Evolutionary conservation across 2,888 invertebrate genomes (phyloP).

Genomic region (Psococerastis gibbosa): DNA sequence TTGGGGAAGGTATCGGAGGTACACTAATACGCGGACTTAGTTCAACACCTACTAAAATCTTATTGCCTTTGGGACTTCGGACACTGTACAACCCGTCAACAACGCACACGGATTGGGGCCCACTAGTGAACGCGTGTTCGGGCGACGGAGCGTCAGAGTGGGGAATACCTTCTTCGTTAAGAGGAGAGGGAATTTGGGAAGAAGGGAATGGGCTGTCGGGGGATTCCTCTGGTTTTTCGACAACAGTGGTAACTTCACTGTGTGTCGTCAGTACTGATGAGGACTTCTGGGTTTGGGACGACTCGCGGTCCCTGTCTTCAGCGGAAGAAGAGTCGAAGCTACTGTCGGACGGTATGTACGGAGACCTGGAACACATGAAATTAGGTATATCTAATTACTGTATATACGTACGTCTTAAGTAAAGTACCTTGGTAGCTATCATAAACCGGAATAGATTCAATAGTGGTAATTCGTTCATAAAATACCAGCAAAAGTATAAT

Average conservation of each 20-base stretch:
- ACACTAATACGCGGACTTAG: conserved; percentile 1
- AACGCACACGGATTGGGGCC: conserved; percentile 2
- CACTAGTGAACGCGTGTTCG: background rate
- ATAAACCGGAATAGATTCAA: too few relatives aligned
- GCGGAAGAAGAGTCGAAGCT: background rate
- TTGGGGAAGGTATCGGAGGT: background rate
- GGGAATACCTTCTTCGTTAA: conserved; percentile 6
- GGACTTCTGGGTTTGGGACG: background rate
- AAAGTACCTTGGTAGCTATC: too few relatives aligned
- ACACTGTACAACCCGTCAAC: conserved; percentile 8
- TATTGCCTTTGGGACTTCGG: conserved; percentile 4
- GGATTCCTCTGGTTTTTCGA: background rate
- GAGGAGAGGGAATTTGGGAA: conserved; percentile 7
- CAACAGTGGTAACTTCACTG: conserved; percentile 3
- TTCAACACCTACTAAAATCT: conserved; percentile 6
- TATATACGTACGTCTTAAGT: too few relatives aligned
- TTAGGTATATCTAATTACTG: too few relatives aligned
- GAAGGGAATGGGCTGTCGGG: background rate
- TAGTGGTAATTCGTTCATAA: too few relatives aligned
- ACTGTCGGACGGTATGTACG: conserved; percentile 13
- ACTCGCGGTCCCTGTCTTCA: conserved; percentile 8
- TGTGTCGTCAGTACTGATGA: conserved; percentile 7
- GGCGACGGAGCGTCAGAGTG: conserved; percentile 2
- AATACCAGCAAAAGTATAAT: too few relatives aligned
- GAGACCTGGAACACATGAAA: too few relatives aligned